Evolutionary conservation across 2,888 invertebrate species (phyloP), one percentile per base, ranked within the genome.

Genomic region (Frankliniella intonsa): DNA sequence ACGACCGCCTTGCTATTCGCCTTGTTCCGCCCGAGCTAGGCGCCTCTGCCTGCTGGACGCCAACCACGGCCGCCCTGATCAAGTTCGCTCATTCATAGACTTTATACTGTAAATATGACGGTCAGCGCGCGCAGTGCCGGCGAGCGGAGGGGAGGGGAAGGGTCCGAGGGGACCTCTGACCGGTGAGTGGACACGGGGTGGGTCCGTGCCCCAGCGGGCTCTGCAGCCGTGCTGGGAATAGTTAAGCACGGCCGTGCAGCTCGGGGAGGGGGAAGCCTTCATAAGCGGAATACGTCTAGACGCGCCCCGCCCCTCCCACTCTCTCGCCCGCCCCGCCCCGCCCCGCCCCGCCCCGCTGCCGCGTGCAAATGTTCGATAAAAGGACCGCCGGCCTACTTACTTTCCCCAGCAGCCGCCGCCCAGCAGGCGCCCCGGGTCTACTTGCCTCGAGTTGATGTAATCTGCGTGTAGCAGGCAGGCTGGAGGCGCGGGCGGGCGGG

Each of bases 361-460:
- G n/a, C 69, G 69, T 76, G 69, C 69, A 76, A 76, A 25, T 25
- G 22, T 76, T 19, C 69, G 69, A 76, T 76, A 76, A 76, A 76
- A 76, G 25, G 55, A 10, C 22, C 9, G 25, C 69, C 22, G 25
- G 22, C 25, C 25, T 25, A 25, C 25, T 76, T 25, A 76, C 69
- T 22, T n/a, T 65, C n/a, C 65, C 38, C 38, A 38, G 65, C 69
- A n/a, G 69, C 69, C 55, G 55, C 55, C 51, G 12, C 10, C 51
- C 55, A 11, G 69, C 69, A n/a, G n/a, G n/a, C n/a, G 38, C 38
- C 5, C 3, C 38, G 38, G 5, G 38, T 5, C 38, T 38, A 5
- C 38, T 38, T 5, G 2, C 38, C 38, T 38, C 5, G 38, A 38
- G 38, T 38, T 38, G 2, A 38, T 2, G 38, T 38, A 38, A 38